Evolutionary conservation across 2,888 invertebrate species (phyloP), one percentile per base, ranked within the genome.

Genomic region (Drosophila barbarae): DNA sequence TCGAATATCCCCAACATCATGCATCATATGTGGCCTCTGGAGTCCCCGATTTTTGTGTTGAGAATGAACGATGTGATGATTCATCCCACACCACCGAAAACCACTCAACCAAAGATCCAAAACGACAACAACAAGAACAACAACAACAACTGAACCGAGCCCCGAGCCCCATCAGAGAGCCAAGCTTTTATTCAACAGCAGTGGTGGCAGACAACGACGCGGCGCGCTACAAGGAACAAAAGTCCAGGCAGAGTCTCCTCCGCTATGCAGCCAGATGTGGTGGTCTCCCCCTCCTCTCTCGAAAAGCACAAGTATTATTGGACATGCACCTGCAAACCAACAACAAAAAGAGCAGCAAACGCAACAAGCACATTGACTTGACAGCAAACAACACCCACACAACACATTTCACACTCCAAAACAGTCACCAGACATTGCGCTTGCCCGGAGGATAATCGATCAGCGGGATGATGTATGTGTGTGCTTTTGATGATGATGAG

Each of bases 1-100:
- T 56, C 68, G 68, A 66, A 77, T 88, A 88, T 88, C 88, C 88
- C 88, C 89, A 88, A 88, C 88, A 88, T 88, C 89, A 88, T 86
- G 87, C 87, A 86, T 81, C 84, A 84, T 83, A 87, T 85, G 84
- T 86, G 88, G 88, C 88, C 88, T 88, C 88, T 88, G 88, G 84
- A 86, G 77, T 86, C 73, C 63, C 67, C 69, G 61, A 54, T 41
- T 68, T 47, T 68, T 52, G 46, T 68, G 57, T 69, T 72, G 78
- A 78, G 78, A 78, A 84, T 71, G 78, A 71, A 21, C 39, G 41
- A 56, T 42, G 42, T 42, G 42, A 42, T 53, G 39, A 50, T 30
- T 18, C 59, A 50, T 30, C 23, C 59, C 63, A 58, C 66, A 64
- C 47, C 63, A 60, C 57, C 55, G 58, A 51, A 41, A 61, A 57